These are phyloP conservation scores for Heterohyrax brucei DNA, from an alignment of 2,797 vertebrate species.

Conservation along the genomic window DNA sequence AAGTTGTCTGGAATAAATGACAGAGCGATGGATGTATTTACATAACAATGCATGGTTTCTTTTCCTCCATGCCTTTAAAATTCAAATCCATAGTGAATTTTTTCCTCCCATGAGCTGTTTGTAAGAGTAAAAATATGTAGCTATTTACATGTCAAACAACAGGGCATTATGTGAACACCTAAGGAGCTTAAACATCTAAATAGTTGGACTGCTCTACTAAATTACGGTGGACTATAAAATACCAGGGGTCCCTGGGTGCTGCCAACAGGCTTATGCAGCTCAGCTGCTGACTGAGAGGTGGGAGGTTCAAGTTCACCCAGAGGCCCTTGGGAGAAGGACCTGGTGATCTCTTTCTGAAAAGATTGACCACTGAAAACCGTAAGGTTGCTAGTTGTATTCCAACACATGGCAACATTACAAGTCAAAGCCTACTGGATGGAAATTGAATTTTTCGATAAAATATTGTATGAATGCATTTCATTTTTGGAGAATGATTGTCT, in stretches of 20 bases:
- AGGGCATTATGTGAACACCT: neutral
- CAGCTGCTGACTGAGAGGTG: too few species aligned
- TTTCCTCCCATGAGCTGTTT: neutral
- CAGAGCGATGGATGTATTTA: neutral
- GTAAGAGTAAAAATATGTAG: neutral
- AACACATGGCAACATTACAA: too few species aligned
- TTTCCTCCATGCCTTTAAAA: conserved; percentile 19
- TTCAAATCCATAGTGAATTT: neutral
- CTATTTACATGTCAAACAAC: neutral
- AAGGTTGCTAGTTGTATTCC: too few species aligned
- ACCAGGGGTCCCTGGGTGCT: too few species aligned
- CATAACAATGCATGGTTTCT: neutral
- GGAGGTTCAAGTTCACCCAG: too few species aligned
- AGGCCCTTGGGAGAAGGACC: too few species aligned
- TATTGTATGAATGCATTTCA: neutral
- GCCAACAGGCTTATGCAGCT: too few species aligned
- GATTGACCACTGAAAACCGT: too few species aligned
- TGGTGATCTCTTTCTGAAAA: too few species aligned
- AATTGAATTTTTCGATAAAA: too few species aligned
- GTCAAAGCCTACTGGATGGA: too few species aligned
- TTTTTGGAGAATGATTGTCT: neutral
- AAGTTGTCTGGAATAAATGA: neutral
- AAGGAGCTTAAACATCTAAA: neutral
- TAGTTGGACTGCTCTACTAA: neutral
- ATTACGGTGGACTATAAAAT: neutral